Conservation (phyloP, 2,888 invertebrate species). For the Eupithecia abbreviata region DNA sequence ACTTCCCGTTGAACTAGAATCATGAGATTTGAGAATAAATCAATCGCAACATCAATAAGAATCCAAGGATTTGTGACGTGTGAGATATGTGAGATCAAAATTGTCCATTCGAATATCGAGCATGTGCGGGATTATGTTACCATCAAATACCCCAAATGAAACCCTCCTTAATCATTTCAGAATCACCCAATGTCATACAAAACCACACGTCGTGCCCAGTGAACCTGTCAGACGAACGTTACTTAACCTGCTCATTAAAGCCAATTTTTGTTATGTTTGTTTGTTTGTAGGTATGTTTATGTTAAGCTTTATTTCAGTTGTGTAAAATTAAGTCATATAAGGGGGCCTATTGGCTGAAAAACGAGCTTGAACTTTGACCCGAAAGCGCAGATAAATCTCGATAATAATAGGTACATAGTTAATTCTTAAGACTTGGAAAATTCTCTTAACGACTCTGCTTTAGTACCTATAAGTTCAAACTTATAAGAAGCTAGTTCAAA, state of each 20-base stretch:
- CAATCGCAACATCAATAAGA: not conserved
- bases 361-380: too few species aligned
- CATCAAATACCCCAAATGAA: conserved; percentile 27
- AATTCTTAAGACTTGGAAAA: too few species aligned
- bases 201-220: conserved; percentile 44
- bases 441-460: too few species aligned
- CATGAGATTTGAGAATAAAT: too few species aligned
- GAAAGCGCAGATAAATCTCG: too few species aligned
- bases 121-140: conserved; percentile 39
- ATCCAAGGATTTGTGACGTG: not conserved
- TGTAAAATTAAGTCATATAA: too few species aligned
- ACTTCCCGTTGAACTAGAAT: too few species aligned
- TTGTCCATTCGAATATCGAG: not conserved
- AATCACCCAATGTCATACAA: conserved; percentile 39
- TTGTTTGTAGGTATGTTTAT: not conserved
- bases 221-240: conserved; percentile 47
- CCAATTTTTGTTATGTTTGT: not conserved
- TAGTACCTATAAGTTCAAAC: too few species aligned
- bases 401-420: too few species aligned
- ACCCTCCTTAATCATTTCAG: conserved; percentile 40
- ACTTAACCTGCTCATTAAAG: not conserved
- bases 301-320: not conserved
- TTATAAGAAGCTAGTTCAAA: too few species aligned
- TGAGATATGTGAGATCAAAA: not conserved
- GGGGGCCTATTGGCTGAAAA: not conserved